Evolutionary conservation across 2,888 invertebrate genomes (phyloP), one percentile per base, ranked within the genome.

Genomic region (Scaptomyza parva): DNA sequence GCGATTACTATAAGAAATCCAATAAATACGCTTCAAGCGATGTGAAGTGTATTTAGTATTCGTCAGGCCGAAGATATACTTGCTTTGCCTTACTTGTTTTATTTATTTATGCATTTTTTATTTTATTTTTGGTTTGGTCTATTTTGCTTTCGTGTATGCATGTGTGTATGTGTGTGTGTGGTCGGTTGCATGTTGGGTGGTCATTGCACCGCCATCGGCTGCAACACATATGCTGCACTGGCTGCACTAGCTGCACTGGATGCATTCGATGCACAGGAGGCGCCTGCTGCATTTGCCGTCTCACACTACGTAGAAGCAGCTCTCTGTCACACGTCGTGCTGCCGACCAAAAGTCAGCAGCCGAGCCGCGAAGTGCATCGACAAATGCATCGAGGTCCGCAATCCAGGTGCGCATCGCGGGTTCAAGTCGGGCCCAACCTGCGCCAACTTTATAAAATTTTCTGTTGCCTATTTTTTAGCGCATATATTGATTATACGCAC

Each of bases 91-190:
- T n/a, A n/a, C n/a, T n/a, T n/a, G n/a, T n/a, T 88, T 89, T 80
- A 84, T 89, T 80, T 87, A 81, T 86, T 86, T 81, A 76, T 89
- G 67, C 26, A 30, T 33, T 80, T 77, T 77, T 76, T 75, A 62
- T 75, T 87, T 85, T 85, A 67, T 77, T 75, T 84, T 63, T 45
- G 37, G 61, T 78, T 71, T 66, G 69, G 75, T 69, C 57, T 58
- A 70, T 76, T 80, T 78, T 47, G 54, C 11, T 33, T 40, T 24
- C 44, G 53, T 26, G 28, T 30, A 39, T 7, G 35, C 11, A 18
- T 47, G 17, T 51, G 54, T 41, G 24, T 40, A 37, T 28, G 63
- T 53, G 45, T 22, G 54, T 39, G 59, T 60, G 45, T 55, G 18
- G 48, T 33, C 40, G 48, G 22, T 35, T 48, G 70, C 24, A 48